Conservation (phyloP, 2,797 vertebrate species). For the Australoheros facetus region DNA sequence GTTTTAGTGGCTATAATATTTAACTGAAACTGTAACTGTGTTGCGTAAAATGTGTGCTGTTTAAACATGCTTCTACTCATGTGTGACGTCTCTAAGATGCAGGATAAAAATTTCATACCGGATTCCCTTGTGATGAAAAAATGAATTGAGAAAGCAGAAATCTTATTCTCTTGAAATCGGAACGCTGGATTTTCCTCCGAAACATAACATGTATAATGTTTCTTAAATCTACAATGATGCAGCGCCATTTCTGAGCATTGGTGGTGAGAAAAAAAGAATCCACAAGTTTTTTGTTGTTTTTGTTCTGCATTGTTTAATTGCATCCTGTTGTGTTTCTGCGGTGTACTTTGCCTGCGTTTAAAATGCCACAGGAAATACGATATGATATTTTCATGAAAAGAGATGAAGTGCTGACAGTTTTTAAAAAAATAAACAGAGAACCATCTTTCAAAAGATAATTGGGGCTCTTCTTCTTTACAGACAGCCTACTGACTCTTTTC, state of each 20-base stretch:
- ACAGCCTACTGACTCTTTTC: background rate
- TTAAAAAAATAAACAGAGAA: background rate
- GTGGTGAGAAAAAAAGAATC: background rate
- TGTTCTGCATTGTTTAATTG: background rate
- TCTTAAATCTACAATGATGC: background rate
- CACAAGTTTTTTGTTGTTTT: background rate
- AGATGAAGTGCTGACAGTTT: background rate
- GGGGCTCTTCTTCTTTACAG: background rate
- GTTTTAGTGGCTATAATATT: no score
- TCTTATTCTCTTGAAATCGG: background rate
- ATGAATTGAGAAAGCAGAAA: no score
- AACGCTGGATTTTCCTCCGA: background rate
- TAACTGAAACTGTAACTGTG: no score
- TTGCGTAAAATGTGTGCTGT: no score
- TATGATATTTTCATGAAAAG: slow-evolving; percentile 12
- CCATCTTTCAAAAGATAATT: background rate
- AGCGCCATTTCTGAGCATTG: background rate
- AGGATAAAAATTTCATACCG: no score
- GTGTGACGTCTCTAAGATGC: no score
- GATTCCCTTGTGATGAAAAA: no score
- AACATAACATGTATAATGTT: background rate
- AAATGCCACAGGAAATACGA: slow-evolving; percentile 49
- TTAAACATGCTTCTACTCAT: no score
- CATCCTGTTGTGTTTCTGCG: slow-evolving; percentile 38
- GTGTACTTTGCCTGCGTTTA: slow-evolving; percentile 1